phyloP scores from a whole-genome alignment of 2,113 vertebrate species.

The Bubo bubo region DNA sequence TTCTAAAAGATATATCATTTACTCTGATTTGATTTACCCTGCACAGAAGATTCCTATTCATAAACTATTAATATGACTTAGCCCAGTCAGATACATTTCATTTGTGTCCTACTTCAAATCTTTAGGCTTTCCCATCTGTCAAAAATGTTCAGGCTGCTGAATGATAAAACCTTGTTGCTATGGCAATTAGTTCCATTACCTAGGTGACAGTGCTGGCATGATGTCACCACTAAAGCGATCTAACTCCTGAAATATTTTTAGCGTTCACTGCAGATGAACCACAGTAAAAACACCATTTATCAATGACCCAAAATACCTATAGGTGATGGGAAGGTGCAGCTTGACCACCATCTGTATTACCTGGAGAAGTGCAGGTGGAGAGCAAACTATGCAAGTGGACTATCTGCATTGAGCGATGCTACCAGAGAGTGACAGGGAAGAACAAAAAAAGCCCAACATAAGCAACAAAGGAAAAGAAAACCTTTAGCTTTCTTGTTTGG shows the following conservation, averaged over 20 bases:
- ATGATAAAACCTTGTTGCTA: conserved; percentile 78
- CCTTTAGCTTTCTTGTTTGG: neutral
- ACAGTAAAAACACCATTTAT: neutral
- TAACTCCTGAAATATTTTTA: conserved; percentile 68
- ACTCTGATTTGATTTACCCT: neutral
- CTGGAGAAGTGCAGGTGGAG: neutral
- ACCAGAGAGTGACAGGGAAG: neutral
- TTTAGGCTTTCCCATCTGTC: conserved; percentile 71
- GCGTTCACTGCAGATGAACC: conserved; percentile 29
- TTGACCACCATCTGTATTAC: neutral
- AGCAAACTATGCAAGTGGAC: neutral
- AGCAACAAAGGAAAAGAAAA: neutral
- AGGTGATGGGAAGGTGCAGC: neutral
- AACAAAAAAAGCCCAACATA: neutral
- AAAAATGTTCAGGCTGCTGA: conserved; percentile 56
- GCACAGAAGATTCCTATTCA: conserved; percentile 32
- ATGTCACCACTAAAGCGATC: conserved; percentile 70
- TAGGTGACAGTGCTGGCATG: conserved; percentile 75
- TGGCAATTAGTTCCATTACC: conserved; percentile 79
- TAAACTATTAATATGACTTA: conserved; percentile 47
- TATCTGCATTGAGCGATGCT: neutral
- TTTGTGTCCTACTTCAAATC: conserved; percentile 65
- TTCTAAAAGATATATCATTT: neutral
- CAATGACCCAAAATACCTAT: neutral
- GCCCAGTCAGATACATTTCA: conserved; percentile 34